These are phyloP conservation scores for Schlechtendalia chinensis DNA, from an alignment of 1,140 invertebrate genomes.

Conservation along the genomic window DNA sequence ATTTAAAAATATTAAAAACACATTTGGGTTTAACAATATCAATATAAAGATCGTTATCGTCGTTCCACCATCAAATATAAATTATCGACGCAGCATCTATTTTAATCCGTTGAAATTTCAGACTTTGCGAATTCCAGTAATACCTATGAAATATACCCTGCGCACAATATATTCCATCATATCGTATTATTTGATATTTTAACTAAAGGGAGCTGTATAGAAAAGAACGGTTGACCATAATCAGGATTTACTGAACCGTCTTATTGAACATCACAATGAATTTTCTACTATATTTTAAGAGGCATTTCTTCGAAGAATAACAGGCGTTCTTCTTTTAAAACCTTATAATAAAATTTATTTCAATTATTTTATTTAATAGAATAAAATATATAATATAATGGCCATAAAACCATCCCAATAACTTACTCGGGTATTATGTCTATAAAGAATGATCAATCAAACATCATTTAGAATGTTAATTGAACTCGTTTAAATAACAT, in stretches of 20 bases:
- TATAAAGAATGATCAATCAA: no score
- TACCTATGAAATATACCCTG: no score
- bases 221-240: slow-evolving; percentile 39
- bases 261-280: slow-evolving; percentile 8
- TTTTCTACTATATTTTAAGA: slow-evolving; percentile 16
- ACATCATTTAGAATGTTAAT: no score
- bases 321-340: neutral
- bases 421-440: neutral
- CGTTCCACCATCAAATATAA: neutral
- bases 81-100: neutral
- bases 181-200: slow-evolving; percentile 1
- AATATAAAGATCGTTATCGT: no score
- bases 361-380: neutral
- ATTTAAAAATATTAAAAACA: no score
- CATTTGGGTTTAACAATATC: no score
- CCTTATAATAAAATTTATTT: neutral
- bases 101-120: neutral
- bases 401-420: neutral
- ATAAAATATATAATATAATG: neutral
- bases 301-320: neutral
- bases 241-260: slow-evolving; percentile 30
- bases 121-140: neutral
- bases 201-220: neutral
- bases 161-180: neutral
- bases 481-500: no score